Evolutionary conservation across 2,888 invertebrate genomes (phyloP).

Genomic region (Agrenia bidenticulata): DNA sequence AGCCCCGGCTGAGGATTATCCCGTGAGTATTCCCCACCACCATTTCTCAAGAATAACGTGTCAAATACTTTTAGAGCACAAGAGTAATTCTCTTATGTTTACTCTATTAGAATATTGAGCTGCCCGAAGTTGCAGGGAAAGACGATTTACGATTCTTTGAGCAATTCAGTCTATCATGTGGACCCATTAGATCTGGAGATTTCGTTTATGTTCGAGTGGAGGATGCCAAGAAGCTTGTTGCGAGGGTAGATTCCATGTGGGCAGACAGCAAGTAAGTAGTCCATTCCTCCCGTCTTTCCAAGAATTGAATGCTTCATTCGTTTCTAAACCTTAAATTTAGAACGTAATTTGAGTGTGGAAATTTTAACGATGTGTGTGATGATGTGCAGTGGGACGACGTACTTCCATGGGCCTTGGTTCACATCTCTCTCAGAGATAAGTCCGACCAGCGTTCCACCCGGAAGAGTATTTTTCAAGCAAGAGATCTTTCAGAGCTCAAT

Average conservation of each 20-base stretch:
- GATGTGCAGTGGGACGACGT: conserved; percentile 75
- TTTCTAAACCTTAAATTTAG: not conserved
- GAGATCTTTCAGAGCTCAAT: conserved; percentile 88
- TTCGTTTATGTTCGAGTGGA: conserved; percentile 92
- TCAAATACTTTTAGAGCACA: too few relatives aligned
- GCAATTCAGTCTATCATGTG: conserved; percentile 83
- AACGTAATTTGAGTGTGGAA: too few relatives aligned
- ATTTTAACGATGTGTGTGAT: too few relatives aligned
- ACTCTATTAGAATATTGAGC: conserved; percentile 69
- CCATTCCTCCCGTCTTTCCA: not conserved
- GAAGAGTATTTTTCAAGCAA: conserved; percentile 83
- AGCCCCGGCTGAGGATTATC: conserved; percentile 79
- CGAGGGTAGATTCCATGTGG: conserved; percentile 93
- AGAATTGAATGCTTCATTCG: not conserved
- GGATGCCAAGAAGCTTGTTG: conserved; percentile 84
- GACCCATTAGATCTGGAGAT: conserved; percentile 85
- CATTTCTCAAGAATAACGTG: too few relatives aligned
- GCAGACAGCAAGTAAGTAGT: conserved; percentile 76
- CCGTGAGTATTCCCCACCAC: conserved; percentile 65
- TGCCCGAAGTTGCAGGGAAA: conserved; percentile 68
- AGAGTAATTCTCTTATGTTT: too few relatives aligned
- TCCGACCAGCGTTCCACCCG: conserved; percentile 64
- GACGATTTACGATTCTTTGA: conserved; percentile 85
- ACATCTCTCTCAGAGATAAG: conserved; percentile 84
- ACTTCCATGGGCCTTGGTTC: conserved; percentile 92